Evolutionary conservation across 2,888 invertebrate species (phyloP), one percentile per base, ranked within the genome.

Genomic region (Horisme vitalbata): DNA sequence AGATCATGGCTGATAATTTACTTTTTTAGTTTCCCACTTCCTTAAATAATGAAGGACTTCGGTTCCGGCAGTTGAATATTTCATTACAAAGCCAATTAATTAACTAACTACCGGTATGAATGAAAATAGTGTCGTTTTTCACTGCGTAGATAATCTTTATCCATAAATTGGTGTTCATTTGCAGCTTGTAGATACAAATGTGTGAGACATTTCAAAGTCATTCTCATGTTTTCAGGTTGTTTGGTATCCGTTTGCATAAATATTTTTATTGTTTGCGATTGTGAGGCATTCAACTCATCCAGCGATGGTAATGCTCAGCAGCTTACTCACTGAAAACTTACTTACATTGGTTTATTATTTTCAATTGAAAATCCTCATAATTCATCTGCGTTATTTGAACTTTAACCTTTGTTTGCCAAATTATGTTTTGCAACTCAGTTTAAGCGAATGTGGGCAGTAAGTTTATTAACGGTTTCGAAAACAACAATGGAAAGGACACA

Each of bases 1-100:
- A 45, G 41, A 56, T 68, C 69, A 61, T 55, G 59, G 59, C 18
- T 57, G 45, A 43, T 37, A 49, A 60, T 69, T 63, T 69, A 57
- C 57, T 55, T 63, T 67, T 68, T 70, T 61, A 58, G 54, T 57
- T 61, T 55, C 49, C 51, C 61, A 59, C 67, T 77, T 81, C 81
- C 81, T 78, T 57, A 58, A 62, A 61, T 52, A 39, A 27, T 60
- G 63, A 75, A 78, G 73, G 75, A 71, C 66, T 59, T 66, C 48
- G 48, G 71, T 79, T 79, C 77, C 75, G 75, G 65, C 56, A 33
- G 64, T 59, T 45, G 54, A 52, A 55, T 62, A 44, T 52, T 59
- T 63, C 47, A 68, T 69, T 69, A 60, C 68, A 63, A 61, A 36
- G 47, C 46, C 56, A 57, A 55, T 55, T 63, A 71, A 70, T 69